Evolutionary conservation across 2,888 invertebrate genomes (phyloP), one percentile per base, ranked within the genome.

Genomic region (Drosophila stalkeri): DNA sequence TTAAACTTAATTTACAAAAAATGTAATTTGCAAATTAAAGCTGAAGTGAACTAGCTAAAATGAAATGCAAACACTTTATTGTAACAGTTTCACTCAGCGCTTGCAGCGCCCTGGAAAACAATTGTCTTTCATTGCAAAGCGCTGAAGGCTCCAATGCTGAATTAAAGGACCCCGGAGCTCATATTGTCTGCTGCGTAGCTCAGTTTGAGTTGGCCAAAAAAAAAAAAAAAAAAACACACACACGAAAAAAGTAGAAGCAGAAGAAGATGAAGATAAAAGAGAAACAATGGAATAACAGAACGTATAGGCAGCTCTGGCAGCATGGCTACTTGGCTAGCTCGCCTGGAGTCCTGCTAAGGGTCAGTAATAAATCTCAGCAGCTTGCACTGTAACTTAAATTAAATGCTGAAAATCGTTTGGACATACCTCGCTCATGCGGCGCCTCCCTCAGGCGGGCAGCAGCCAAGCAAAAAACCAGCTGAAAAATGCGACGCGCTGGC

Each of bases 331-430:
- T 41, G 46, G 66, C 49, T 63, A 56, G 37, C 35, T 41, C 27
- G 39, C 41, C 35, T 23, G 35, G 35, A 75, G 59, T 59, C 82
- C 86, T 82, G 87, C 84, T 89, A 87, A 88, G 86, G 84, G 85
- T 84, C 82, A 70, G 86, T 77, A 85, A 90, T 90, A 90, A 90
- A 90, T 90, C 91, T 91, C 82, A 54, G 73, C 78, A 81, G 87
- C 84, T 80, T 82, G 81, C 66, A 78, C 81, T 86, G 81, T 82
- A 89, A 84, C 80, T 90, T 91, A 90, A 90, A 90, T 91, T 87
- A 91, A 91, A 91, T 83, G 91, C 86, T 80, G 84, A 79, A 87
- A 85, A 89, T 89, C 90, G 82, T 65, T 77, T 80, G 89, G 90
- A 57, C 57, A 73, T 47, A 35, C 49, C 51, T 27, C 47, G 47